phyloP scores from a whole-genome alignment of 1,140 invertebrate species.

The Drosophila azteca region DNA sequence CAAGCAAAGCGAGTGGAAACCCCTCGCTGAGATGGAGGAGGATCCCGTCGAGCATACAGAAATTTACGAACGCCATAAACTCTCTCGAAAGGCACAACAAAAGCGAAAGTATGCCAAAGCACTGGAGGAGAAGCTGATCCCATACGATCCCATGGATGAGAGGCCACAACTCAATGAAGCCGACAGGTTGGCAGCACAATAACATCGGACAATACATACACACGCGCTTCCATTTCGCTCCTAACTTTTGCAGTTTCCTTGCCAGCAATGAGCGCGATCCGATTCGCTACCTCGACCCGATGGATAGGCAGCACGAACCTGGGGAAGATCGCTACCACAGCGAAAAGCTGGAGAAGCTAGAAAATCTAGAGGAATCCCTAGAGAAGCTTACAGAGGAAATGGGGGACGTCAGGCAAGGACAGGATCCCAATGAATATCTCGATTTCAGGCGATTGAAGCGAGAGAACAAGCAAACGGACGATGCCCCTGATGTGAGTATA shows the following conservation, averaged over 20 bases:
- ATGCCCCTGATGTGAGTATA: constrained; percentile 55
- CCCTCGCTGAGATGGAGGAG: neutral
- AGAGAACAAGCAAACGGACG: constrained; percentile 41
- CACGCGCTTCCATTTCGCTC: neutral
- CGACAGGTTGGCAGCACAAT: constrained; percentile 58
- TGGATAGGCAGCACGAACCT: constrained; percentile 37
- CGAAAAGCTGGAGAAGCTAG: constrained; percentile 22
- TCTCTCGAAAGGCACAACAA: neutral
- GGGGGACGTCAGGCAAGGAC: neutral
- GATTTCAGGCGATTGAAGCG: constrained; percentile 51
- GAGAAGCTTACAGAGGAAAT: constrained; percentile 23
- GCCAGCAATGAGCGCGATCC: constrained; percentile 55
- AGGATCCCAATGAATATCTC: neutral
- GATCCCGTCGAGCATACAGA: neutral
- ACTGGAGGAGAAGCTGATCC: constrained; percentile 2
- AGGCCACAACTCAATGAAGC: constrained; percentile 1
- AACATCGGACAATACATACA: neutral
- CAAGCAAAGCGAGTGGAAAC: neutral
- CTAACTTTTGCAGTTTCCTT: constrained; percentile 50
- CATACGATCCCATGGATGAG: constrained; percentile 8
- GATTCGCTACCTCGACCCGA: constrained; percentile 44
- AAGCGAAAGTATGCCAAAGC: constrained; percentile 7
- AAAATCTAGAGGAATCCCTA: constrained; percentile 10
- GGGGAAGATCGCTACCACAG: constrained; percentile 35
- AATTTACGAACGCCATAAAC: neutral